phyloP scores from a whole-genome alignment of 1,140 invertebrate species.

The Trachelipus rathkii region DNA sequence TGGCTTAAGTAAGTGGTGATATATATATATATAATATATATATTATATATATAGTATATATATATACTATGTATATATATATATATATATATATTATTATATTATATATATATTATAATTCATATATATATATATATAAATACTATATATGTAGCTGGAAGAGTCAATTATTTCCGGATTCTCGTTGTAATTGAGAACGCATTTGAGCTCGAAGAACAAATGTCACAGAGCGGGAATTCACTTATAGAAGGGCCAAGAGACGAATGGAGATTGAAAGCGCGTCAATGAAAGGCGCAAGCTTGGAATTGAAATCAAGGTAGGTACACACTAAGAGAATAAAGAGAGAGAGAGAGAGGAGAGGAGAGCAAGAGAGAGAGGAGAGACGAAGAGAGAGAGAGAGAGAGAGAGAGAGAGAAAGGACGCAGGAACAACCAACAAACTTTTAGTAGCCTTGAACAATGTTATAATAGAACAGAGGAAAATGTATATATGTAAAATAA shows the following conservation, averaged over 20 bases:
- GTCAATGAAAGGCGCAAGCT: background rate
- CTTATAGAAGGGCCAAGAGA: background rate
- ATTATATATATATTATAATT: conserved; percentile 7
- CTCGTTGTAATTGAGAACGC: conserved; percentile 9
- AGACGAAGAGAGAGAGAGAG: background rate
- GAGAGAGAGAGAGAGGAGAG: background rate
- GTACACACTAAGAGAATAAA: too few relatives aligned
- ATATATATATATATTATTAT: background rate
- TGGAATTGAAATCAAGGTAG: conserved; percentile 6
- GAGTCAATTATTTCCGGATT: conserved; percentile 2
- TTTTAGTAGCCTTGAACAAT: too few relatives aligned
- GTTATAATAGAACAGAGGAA: too few relatives aligned
- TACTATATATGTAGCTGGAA: background rate
- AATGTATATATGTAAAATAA: too few relatives aligned
- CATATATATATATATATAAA: background rate
- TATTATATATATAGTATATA: conserved; percentile 8
- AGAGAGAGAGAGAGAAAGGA: background rate
- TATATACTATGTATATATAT: background rate
- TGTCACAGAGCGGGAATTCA: conserved; percentile 4
- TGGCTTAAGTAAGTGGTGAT: too few relatives aligned
- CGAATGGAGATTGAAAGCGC: background rate
- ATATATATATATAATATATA: conserved; percentile 13
- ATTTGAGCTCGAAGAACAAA: conserved; percentile 10
- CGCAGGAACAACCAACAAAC: background rate
- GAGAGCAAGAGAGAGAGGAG: background rate